These are phyloP conservation scores for Corbicula japonica DNA, from an alignment of 2,888 invertebrate species.

Conservation along the genomic window DNA sequence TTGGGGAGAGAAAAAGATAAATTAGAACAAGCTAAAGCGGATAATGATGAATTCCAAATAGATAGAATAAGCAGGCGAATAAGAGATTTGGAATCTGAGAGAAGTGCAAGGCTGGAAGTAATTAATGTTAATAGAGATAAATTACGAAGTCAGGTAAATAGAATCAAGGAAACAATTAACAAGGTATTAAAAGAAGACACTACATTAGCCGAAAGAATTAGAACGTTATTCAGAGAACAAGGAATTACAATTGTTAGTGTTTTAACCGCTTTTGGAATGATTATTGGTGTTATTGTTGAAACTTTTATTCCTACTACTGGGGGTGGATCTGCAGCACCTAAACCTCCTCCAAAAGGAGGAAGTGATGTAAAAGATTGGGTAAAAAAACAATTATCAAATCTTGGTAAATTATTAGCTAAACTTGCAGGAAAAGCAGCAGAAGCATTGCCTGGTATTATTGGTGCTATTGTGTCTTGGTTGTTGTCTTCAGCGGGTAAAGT, in stretches of 20 bases:
- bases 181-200: conserved; percentile 41
- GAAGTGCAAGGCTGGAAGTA: conserved; percentile 45
- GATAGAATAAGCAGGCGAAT: conserved; percentile 26
- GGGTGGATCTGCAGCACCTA: too few relatives aligned
- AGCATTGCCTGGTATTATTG: too few relatives aligned
- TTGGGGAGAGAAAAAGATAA: conserved; percentile 36
- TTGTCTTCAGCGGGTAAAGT: too few relatives aligned
- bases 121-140: conserved; percentile 45
- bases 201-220: conserved; percentile 41
- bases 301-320: conserved; percentile 34
- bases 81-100: conserved; percentile 42
- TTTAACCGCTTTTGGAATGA: conserved; percentile 53
- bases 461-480: too few relatives aligned
- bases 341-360: too few relatives aligned
- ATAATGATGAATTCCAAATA: conserved; percentile 24
- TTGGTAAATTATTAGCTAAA: too few relatives aligned
- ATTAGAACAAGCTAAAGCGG: conserved; percentile 22
- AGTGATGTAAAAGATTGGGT: too few relatives aligned
- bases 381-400: too few relatives aligned
- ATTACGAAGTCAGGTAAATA: conserved; percentile 43
- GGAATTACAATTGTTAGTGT: conserved; percentile 51
- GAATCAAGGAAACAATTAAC: conserved; percentile 46
- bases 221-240: conserved; percentile 52
- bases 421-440: too few relatives aligned
- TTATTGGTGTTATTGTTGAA: conserved; percentile 47